Evolutionary conservation across 2,113 vertebrate species (phyloP).

Genomic region (Chaetura pelagica): DNA sequence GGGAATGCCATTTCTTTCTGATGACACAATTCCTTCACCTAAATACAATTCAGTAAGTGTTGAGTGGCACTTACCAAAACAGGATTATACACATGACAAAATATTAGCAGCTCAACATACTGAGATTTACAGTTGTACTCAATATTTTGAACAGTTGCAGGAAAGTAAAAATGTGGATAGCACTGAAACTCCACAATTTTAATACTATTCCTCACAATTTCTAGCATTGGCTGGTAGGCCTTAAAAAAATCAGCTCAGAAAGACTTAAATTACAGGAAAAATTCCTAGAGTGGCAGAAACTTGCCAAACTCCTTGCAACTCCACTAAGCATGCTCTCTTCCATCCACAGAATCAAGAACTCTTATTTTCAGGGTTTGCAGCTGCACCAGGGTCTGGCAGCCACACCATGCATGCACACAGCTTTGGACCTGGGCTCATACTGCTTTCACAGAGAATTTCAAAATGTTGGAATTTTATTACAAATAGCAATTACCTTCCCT

Average conservation of each 20-base stretch:
- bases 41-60: background rate
- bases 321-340: background rate
- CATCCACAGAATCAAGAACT: background rate
- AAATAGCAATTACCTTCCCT: background rate
- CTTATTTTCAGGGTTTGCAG: background rate
- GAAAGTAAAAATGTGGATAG: background rate
- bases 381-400: background rate
- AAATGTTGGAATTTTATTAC: background rate
- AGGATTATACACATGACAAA: background rate
- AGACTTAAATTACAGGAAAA: background rate
- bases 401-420: accelerated
- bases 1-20: background rate
- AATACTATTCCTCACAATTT: background rate
- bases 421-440: background rate
- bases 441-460: background rate
- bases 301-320: background rate
- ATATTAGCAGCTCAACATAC: background rate
- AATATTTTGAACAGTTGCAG: background rate
- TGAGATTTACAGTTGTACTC: background rate
- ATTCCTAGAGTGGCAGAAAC: background rate
- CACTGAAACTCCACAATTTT: background rate
- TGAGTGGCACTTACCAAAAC: background rate
- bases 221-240: background rate
- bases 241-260: background rate
- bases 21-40: background rate